Percentiles rank a stretch among this genome's conserved stretches.
phyloP scores from a whole-genome alignment of 2,888 invertebrate genomes.

The Melinaea menophilus region DNA sequence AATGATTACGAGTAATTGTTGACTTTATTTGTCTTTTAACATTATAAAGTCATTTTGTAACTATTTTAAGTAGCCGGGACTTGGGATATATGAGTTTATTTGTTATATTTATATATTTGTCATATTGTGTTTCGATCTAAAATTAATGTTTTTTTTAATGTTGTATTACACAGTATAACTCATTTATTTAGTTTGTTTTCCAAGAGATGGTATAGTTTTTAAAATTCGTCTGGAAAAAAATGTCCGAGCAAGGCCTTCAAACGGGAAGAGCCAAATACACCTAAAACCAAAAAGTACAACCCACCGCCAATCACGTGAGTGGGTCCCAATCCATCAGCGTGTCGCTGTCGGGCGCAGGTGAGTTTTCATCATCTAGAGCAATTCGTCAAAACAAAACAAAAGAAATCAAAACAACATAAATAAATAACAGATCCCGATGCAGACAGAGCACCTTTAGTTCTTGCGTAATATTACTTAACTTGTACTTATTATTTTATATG shows the following conservation, averaged over 20 bases:
- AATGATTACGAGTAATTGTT: no score
- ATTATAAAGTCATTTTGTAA: no score
- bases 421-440: background rate
- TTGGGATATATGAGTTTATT: no score
- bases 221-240: constrained; percentile 10
- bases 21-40: no score
- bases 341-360: constrained; percentile 45
- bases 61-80: no score
- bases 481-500: no score
- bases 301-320: constrained; percentile 65
- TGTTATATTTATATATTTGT: no score
- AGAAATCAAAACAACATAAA: constrained; percentile 1
- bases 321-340: constrained; percentile 57
- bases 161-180: no score
- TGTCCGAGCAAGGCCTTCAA: constrained; percentile 10
- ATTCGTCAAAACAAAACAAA: background rate
- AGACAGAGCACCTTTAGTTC: no score
- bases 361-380: constrained; percentile 40
- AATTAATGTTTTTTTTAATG: no score
- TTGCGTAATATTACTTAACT: no score
- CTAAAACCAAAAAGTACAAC: constrained; percentile 35
- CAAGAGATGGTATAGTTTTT: background rate
- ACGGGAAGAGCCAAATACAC: constrained; percentile 6
- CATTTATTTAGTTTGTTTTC: background rate
- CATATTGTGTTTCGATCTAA: no score